Base-by-base conservation (phyloP, 1,140 invertebrate genomes). In the Caerostris darwini region DNA sequence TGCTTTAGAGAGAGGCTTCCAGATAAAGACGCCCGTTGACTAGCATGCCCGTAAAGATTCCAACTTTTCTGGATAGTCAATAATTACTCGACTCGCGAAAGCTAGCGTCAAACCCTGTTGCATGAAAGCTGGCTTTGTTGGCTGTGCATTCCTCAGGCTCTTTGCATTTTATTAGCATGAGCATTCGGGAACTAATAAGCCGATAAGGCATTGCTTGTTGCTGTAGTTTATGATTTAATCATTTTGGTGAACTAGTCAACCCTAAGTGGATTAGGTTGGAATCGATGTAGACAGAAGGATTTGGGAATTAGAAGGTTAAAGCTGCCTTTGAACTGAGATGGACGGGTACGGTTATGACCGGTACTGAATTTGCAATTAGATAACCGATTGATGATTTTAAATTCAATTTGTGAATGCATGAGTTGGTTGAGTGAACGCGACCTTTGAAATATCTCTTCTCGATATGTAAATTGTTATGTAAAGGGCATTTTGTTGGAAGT, bases 211-310 rank as follows among this genome's bases (percentile, higher is more conserved):
- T 3, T 34, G 19, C n/a, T 50, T 50, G 71, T 50, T 77, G 71
- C 50, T 77, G 8, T 12, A 77, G 53, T 77, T 50, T 77, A 77
- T 50, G 71, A 77, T 77, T 77, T 71, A 71, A 71, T 71, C 69
- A 71, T 34, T 71, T 50, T 77, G 71, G 7, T 77, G 50, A n/a
- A n/a, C n/a, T 10, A 5, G 5, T 53, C 10, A 34, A 34, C 34
- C n/a, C 10, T 50, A 50, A 53, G 50, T 12, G 71, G 71, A 77
- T 50, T 50, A 77, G 34, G 50, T 12, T 50, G 12, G 5, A 53
- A 77, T 77, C 71, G 71, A 77, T 77, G 71, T 3, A 2, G 12
- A 34, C 1, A 50, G 34, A 77, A 34, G 50, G 8, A 77, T 2
- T 34, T 34, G 10, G 8, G 10, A 53, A 77, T 5, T 10, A 14